A percentile compares a stretch with the other conserved stretches of the same genome.
phyloP scores from a whole-genome alignment of 2,888 invertebrate genomes.

The Agrochola lota region DNA sequence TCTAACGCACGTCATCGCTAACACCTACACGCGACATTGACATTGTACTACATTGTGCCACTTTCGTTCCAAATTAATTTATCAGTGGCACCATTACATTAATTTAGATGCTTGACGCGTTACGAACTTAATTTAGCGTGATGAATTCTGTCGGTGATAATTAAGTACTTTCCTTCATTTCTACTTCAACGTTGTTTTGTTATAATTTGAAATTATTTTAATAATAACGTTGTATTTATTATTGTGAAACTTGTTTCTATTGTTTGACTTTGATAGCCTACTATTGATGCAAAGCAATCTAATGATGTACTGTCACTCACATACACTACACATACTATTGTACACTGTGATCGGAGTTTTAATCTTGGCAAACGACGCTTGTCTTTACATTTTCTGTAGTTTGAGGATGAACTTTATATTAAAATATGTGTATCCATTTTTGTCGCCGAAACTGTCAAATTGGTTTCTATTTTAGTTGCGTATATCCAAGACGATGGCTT shows the following conservation, averaged over 20 bases:
- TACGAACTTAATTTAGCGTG: slow-evolving; percentile 32
- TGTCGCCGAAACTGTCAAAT: not conserved
- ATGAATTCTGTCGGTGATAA: slow-evolving; percentile 30
- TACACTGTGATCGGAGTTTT: not conserved
- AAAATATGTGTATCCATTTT: not conserved
- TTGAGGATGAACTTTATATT: not conserved
- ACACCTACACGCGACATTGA: slow-evolving; percentile 40
- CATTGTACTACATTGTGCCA: slow-evolving; percentile 49
- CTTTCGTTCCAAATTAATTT: slow-evolving; percentile 50
- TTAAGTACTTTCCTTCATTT: slow-evolving; percentile 20
- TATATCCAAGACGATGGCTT: not conserved
- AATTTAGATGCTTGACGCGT: slow-evolving; percentile 34
- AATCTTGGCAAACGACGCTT: not conserved
- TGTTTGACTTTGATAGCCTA: slow-evolving; percentile 18
- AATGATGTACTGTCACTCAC: not conserved
- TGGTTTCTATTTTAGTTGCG: not conserved
- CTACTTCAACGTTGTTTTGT: slow-evolving; percentile 14
- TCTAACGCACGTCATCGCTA: slow-evolving; percentile 21
- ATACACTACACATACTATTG: not conserved
- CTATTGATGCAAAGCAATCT: not conserved
- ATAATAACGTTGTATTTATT: not conserved
- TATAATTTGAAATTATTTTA: slow-evolving; percentile 11
- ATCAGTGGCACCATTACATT: slow-evolving; percentile 50
- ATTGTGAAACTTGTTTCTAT: not conserved
- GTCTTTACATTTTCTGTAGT: not conserved